phyloP scores from a whole-genome alignment of 2,797 vertebrate species.

The Apogon talboti region DNA sequence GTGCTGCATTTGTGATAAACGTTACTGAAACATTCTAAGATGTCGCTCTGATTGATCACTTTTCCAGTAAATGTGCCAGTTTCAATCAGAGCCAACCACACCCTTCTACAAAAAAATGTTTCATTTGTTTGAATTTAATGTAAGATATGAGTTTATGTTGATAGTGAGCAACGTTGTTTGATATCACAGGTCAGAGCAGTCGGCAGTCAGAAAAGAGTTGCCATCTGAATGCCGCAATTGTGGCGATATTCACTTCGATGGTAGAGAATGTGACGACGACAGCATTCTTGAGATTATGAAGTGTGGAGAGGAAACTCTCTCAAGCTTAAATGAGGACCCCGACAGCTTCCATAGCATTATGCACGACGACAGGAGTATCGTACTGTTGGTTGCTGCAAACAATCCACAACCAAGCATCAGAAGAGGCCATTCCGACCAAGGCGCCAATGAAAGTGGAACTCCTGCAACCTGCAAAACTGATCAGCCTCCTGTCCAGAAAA shows the following conservation, averaged over 20 bases:
- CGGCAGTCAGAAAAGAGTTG: constrained; percentile 1
- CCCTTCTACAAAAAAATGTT: background rate
- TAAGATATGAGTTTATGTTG: background rate
- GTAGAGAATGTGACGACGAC: constrained; percentile 1
- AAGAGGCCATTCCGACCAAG: background rate
- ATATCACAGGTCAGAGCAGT: constrained; percentile 26
- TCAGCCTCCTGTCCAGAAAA: constrained; percentile 4
- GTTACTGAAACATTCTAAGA: background rate
- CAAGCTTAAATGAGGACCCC: background rate
- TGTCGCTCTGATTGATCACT: background rate
- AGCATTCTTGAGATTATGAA: background rate
- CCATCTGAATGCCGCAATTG: constrained; percentile 55
- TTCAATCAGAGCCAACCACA: background rate
- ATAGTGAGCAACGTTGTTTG: background rate
- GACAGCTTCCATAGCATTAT: constrained; percentile 34
- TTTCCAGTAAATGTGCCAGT: background rate
- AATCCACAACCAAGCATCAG: fast-evolving
- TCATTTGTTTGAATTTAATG: background rate
- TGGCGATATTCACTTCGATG: constrained; percentile 23
- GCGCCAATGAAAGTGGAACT: background rate
- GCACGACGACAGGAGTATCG: constrained; percentile 45
- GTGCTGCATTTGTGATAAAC: background rate
- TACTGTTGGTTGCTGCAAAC: background rate
- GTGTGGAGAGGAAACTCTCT: background rate
- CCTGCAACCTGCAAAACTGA: constrained; percentile 14